Evolutionary conservation across 2,113 vertebrate genomes (phyloP).

Genomic region (Morone chrysops): DNA sequence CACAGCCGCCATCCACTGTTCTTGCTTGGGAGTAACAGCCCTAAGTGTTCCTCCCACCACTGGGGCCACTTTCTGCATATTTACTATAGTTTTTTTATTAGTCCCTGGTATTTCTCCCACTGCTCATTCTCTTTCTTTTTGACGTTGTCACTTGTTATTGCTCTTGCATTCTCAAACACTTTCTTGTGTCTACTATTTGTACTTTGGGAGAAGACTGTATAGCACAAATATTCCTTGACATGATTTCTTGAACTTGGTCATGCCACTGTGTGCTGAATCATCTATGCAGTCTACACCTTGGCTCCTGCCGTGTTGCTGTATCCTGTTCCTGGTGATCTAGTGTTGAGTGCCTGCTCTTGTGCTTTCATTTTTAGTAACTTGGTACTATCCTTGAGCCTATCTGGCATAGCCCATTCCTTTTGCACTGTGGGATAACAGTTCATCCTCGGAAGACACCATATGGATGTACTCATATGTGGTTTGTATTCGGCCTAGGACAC

Average conservation of each 20-base stretch:
- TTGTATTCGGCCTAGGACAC: neutral
- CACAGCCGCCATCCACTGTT: too few relatives aligned
- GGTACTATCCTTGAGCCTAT: neutral
- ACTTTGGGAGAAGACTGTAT: neutral
- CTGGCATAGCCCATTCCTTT: neutral
- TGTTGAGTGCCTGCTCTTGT: neutral
- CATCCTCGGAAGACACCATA: neutral
- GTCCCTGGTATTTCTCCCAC: neutral
- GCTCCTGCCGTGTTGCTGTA: neutral
- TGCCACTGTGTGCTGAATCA: neutral
- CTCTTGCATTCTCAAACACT: neutral
- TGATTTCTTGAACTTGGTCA: neutral
- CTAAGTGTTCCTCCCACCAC: neutral
- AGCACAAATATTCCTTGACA: neutral
- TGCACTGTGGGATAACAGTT: neutral
- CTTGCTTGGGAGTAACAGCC: too few relatives aligned
- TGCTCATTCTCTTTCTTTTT: neutral
- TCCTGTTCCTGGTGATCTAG: neutral
- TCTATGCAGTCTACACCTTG: neutral
- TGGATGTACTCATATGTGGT: neutral
- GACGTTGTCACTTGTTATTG: neutral
- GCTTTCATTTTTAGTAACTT: neutral
- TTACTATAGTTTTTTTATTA: neutral
- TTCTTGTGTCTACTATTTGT: neutral
- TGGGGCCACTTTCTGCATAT: neutral